Evolutionary conservation across 2,888 invertebrate species (phyloP).

Genomic region (Drepanosiphum platanoidis): DNA sequence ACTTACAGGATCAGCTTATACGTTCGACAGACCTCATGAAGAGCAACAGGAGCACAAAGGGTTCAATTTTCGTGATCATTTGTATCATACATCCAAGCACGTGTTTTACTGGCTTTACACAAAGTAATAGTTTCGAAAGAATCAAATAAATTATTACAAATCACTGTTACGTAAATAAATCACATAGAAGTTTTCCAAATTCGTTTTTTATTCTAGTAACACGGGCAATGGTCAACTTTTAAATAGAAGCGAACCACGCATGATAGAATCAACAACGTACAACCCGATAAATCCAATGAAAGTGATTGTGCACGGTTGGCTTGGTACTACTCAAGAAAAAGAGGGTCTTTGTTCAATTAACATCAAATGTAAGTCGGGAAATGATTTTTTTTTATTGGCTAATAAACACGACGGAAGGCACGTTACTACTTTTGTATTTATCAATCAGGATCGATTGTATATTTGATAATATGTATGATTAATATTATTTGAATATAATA

Average conservation of each 20-base stretch:
- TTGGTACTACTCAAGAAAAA: constrained; percentile 37
- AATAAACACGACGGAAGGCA: no score
- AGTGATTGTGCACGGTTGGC: constrained; percentile 48
- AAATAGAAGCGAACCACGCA: constrained; percentile 35
- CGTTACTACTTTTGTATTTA: no score
- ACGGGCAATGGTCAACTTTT: neutral
- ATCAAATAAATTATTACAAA: neutral
- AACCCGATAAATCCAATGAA: constrained; percentile 19
- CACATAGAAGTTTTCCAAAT: neutral
- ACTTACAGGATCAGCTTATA: neutral
- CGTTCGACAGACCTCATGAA: neutral
- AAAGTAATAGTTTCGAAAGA: neutral
- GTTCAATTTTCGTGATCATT: no score
- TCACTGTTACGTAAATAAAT: neutral
- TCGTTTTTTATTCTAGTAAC: constrained; percentile 14
- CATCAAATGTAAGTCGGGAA: constrained; percentile 5
- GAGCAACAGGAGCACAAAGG: no score
- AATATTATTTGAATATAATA: no score
- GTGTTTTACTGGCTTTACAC: constrained; percentile 57
- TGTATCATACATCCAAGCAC: constrained; percentile 28
- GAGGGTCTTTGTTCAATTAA: neutral
- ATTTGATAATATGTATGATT: no score
- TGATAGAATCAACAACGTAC: constrained; percentile 40
- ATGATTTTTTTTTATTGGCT: no score
- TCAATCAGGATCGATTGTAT: no score